Evolutionary conservation across 2,113 vertebrate genomes (phyloP), one percentile per base, ranked within the genome.

Genomic region (Oryctolagus cuniculus): DNA sequence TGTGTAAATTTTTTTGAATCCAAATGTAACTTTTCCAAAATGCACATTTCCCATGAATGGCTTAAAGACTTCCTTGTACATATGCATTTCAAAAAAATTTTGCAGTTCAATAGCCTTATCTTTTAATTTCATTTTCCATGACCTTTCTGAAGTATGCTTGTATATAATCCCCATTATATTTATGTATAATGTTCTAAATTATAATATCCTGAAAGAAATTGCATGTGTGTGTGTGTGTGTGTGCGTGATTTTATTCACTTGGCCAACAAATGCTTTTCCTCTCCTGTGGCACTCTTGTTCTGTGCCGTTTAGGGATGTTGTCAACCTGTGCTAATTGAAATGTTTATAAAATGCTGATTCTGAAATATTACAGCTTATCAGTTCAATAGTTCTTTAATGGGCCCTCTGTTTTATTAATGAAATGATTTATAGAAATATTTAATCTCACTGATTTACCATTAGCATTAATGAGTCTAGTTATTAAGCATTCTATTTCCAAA

Each of bases 391-490:
- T 98, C 96, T 97, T 98, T 98, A 98, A 98, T 98, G 96, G 96
- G 61, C 61, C 83, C 96, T 97, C 93, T 98, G 64, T 97, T 98
- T 98, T 98, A 98, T 98, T 98, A 98, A 98, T 98, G 95, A 98
- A 98, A 98, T 98, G 92, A 98, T 98, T 98, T 98, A 98, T 98
- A 97, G 96, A 98, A 98, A 98, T 98, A 98, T 97, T 98, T 98
- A 97, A 98, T 97, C 88, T 98, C 73, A 98, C 91, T 98, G 98
- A 98, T 98, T 98, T 97, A 97, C 94, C 91, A 98, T 98, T 98
- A 98, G 27, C 97, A 96, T 96, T 98, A 98, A 98, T 98, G 95
- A 98, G 75, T 90, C 89, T 97, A 96, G 86, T 97, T 98, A 97
- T 98, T 98, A 98, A 97, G 51, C 86, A 96, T 78, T 96, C 87